Base-by-base conservation (phyloP, 2,888 invertebrate species). In the Taphrorychus bicolor region DNA sequence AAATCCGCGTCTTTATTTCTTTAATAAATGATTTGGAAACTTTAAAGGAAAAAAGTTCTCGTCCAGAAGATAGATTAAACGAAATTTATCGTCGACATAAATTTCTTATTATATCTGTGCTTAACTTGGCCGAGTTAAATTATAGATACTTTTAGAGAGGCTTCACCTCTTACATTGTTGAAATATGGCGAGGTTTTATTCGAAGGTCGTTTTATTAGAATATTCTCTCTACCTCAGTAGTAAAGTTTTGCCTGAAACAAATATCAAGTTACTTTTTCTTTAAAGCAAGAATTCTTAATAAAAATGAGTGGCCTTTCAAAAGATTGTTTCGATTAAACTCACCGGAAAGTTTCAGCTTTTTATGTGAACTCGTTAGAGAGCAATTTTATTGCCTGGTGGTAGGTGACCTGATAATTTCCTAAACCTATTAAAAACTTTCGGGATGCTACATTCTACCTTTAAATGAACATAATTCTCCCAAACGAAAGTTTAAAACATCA, bases 81-180 rank as follows among this genome's bases (percentile, higher is more conserved):
- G 49, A 54, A 65, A 65, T 65, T 65, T 65, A 65, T 65, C 52
- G 65, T 24, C 53, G 65, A 59, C 59, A 65, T 65, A 66, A 66
- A 66, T 66, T 66, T 60, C 59, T 60, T 66, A 66, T 66, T 66
- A 66, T 66, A 60, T 60, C 59, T 66, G 58, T 66, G 52, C 59
- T 60, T 59, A 59, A 57, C 60, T 60, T 60, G 59, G 56, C 54
- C 57, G 49, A 66, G 54, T 49, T 49, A 56, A 66, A 66, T 65
- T 65, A 65, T 65, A 59, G 65, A 65, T 59, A 65, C 65, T 59
- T 65, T 59, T 48, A 65, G 59, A 32, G 53, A 59, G 58, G 58
- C 53, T 63, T 45, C 59, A 64, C 65, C 59, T 65, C 45, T 53
- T 52, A 65, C 51, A 64, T 56, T 45, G 57, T 18, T 57, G 56